Percentiles rank a stretch among this genome's conserved stretches.
Conservation (phyloP, 2,888 invertebrate genomes). For the Mythimna loreyi region DNA sequence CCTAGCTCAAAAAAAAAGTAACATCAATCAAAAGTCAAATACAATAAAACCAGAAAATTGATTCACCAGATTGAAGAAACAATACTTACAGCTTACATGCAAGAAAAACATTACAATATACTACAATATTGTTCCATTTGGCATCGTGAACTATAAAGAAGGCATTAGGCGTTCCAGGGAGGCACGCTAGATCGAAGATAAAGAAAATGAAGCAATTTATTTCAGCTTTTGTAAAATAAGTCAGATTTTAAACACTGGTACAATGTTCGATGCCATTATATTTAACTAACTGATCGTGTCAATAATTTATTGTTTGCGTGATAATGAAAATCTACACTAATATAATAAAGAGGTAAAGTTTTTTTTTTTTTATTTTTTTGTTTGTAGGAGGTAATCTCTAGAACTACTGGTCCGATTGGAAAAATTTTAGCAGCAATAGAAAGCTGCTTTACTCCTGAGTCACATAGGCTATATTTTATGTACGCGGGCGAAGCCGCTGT, state of each 20-base stretch:
- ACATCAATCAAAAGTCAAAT: background rate
- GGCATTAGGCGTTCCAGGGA: slow-evolving; percentile 19
- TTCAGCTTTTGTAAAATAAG: background rate
- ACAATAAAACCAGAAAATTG: background rate
- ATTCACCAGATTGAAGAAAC: background rate
- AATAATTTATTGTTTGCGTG: slow-evolving; percentile 19
- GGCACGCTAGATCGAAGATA: slow-evolving; percentile 37
- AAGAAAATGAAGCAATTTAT: slow-evolving; percentile 13
- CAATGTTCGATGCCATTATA: background rate
- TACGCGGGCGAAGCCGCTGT: too few relatives aligned
- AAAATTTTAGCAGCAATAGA: too few relatives aligned
- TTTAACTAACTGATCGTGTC: background rate
- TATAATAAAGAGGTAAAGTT: too few relatives aligned
- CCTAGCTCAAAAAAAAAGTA: too few relatives aligned
- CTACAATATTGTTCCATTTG: slow-evolving; percentile 22
- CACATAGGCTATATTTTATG: too few relatives aligned
- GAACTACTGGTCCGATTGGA: too few relatives aligned
- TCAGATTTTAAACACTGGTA: background rate
- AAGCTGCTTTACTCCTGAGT: too few relatives aligned
- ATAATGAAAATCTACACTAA: slow-evolving; percentile 4
- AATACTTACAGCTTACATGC: background rate
- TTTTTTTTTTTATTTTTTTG: too few relatives aligned
- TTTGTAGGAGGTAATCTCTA: too few relatives aligned
- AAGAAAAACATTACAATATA: slow-evolving; percentile 1
- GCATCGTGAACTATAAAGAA: slow-evolving; percentile 24